Conservation (phyloP, 2,113 vertebrate genomes). For the Charina bottae region DNA sequence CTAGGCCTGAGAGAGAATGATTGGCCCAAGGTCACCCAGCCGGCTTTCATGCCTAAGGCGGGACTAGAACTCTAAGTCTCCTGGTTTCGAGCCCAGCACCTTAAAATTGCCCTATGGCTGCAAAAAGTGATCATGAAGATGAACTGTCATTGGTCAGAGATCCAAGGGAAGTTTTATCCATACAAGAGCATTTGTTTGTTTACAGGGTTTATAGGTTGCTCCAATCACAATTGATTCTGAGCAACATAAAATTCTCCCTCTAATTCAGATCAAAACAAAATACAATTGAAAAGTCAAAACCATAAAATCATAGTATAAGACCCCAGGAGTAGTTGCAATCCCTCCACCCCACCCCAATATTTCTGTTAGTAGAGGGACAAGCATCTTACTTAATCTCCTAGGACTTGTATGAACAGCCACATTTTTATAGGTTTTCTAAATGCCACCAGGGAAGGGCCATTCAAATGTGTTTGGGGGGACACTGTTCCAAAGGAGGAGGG, state of each 20-base stretch:
- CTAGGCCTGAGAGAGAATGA: too few species aligned
- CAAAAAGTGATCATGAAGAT: too few species aligned
- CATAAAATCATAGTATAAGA: not conserved
- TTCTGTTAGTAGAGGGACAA: not conserved
- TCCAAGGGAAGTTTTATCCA: not conserved
- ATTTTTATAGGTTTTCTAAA: not conserved
- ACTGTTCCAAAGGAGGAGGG: not conserved
- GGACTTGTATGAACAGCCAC: not conserved
- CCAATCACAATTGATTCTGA: not conserved
- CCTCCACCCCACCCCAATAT: not conserved
- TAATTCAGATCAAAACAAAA: not conserved
- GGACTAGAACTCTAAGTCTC: too few species aligned
- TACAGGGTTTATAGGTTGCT: not conserved
- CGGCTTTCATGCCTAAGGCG: too few species aligned
- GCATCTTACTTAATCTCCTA: not conserved
- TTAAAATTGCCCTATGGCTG: not conserved
- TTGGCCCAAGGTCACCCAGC: too few species aligned
- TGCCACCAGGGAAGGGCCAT: not conserved
- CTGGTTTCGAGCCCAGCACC: too few species aligned
- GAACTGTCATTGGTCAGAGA: not conserved
- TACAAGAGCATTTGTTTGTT: not conserved
- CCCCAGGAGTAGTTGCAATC: not conserved
- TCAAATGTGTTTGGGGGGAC: not conserved
- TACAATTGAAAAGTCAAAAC: not conserved
- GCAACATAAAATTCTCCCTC: not conserved